phyloP scores from a whole-genome alignment of 2,113 vertebrate genomes.

The Bos taurus region ARS-UCD2.0 NC_037330.1:118157501-118158000 shows the following conservation, averaged over 20 bases:
- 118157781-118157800: neutral
- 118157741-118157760: accelerated
- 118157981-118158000: neutral
- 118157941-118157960: neutral
- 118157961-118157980: neutral
- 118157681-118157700: accelerated
- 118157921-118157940: neutral
- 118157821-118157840: accelerated
- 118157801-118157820: too few relatives aligned
- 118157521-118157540: neutral
- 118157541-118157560: neutral
- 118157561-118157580: accelerated
- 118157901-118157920: accelerated
- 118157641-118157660: neutral
- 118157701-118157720: accelerated
- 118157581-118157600: accelerated
- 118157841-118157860: accelerated
- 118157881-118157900: accelerated
- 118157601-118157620: too few relatives aligned
- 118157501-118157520: neutral
- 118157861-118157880: accelerated
- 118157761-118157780: accelerated
- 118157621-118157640: accelerated
- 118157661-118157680: accelerated
- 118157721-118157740: accelerated